Conservation (phyloP, 1,140 invertebrate genomes). For the Trichomalopsis sarcophagae region DNA sequence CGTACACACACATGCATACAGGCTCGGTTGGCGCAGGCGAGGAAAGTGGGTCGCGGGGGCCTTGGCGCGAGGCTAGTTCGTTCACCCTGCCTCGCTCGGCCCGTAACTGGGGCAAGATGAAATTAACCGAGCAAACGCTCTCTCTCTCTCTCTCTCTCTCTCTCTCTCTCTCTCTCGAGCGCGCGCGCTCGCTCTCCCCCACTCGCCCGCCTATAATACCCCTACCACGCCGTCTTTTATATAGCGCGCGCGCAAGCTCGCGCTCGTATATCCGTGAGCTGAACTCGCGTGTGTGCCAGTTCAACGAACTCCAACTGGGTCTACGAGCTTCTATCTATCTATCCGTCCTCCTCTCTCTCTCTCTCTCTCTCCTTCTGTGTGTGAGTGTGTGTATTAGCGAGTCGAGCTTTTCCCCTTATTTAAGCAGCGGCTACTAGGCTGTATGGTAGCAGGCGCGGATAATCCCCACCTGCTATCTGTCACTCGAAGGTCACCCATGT, state of each 20-base stretch:
- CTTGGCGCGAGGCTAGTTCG: slow-evolving; percentile 76
- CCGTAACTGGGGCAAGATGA: slow-evolving; percentile 76
- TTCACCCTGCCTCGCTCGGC: slow-evolving; percentile 71
- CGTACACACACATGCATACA: not conserved
- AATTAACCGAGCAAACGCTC: slow-evolving; percentile 72
- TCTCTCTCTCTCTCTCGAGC: not conserved
- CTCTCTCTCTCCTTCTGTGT: not conserved
- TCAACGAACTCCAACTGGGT: slow-evolving; percentile 74
- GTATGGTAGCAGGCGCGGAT: slow-evolving; percentile 50
- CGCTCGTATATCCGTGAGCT: slow-evolving; percentile 7
- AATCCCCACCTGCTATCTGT: slow-evolving; percentile 55
- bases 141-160: not conserved
- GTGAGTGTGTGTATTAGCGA: not conserved
- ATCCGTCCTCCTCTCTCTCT: slow-evolving; percentile 47
- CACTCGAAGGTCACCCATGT: slow-evolving; percentile 60
- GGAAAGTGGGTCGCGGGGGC: slow-evolving; percentile 74
- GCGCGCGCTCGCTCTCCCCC: slow-evolving; percentile 46
- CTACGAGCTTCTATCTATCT: slow-evolving; percentile 59
- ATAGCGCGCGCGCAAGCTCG: slow-evolving; percentile 37
- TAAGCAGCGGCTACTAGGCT: not conserved
- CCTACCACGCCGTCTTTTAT: slow-evolving; percentile 17
- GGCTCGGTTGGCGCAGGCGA: slow-evolving; percentile 46
- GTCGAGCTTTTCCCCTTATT: slow-evolving; percentile 40
- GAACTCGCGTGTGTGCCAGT: slow-evolving; percentile 58
- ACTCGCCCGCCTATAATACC: slow-evolving; percentile 30